phyloP scores from a whole-genome alignment of 2,888 invertebrate species.

The Lamellibrachia satsuma region DNA sequence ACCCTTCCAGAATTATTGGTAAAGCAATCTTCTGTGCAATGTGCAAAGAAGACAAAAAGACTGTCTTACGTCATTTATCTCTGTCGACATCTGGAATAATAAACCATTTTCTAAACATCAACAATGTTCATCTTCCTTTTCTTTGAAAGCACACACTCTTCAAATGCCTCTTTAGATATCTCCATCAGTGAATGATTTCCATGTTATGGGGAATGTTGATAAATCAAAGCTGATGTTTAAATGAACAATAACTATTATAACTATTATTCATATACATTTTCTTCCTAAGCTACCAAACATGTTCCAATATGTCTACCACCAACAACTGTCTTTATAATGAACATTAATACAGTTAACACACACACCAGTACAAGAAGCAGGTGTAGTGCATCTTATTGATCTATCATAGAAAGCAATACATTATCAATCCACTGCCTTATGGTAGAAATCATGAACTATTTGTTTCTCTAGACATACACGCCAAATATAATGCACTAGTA shows the following conservation, averaged over 20 bases:
- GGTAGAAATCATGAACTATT: not conserved
- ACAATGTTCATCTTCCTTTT: not conserved
- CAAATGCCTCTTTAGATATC: too few relatives aligned
- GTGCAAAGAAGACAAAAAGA: not conserved
- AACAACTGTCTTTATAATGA: not conserved
- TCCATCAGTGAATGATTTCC: not conserved
- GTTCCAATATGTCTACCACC: not conserved
- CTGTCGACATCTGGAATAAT: not conserved
- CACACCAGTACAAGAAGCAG: not conserved
- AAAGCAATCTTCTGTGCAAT: not conserved
- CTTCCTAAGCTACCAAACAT: not conserved
- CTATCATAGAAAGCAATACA: slow-evolving; percentile 21
- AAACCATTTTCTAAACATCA: not conserved
- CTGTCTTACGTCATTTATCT: not conserved
- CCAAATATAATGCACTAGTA: not conserved
- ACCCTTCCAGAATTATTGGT: not conserved
- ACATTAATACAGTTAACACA: not conserved
- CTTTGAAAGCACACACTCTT: not conserved
- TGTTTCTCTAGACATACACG: slow-evolving; percentile 19
- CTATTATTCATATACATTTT: not conserved
- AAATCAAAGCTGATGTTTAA: not conserved
- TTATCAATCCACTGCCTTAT: slow-evolving; percentile 17
- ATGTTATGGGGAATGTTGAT: not conserved
- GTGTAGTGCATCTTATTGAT: slow-evolving; percentile 13
- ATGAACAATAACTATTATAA: not conserved